Percentiles rank a stretch among this genome's conserved stretches.
These are phyloP conservation scores for Amphiura filiformis DNA, from an alignment of 35 echinoderm and acorn worm genomes.

Conservation along the genomic window DNA sequence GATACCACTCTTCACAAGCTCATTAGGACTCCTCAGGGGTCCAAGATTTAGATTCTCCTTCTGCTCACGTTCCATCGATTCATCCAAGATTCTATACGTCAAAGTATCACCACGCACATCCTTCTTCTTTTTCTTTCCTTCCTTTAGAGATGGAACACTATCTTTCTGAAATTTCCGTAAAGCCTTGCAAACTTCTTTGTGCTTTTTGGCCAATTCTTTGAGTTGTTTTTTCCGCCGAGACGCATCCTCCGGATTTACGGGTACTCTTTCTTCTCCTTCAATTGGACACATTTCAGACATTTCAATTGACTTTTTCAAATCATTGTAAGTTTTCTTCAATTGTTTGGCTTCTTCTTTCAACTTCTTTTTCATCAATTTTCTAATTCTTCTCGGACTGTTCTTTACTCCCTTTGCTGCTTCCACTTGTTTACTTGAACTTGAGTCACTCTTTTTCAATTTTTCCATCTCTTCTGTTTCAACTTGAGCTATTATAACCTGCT, in stretches of 20 bases:
- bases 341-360: constrained; percentile 8
- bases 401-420: not conserved
- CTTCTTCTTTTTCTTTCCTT: constrained; percentile 42
- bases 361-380: not conserved
- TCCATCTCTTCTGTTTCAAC: not conserved
- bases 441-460: not conserved
- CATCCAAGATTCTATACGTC: constrained; percentile 15
- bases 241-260: not conserved
- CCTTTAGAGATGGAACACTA: not conserved
- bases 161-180: not conserved
- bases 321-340: constrained; percentile 8
- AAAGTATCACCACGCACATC: constrained; percentile 7
- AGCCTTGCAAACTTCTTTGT: not conserved
- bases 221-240: not conserved
- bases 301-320: constrained; percentile 1
- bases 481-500: constrained; percentile 8
- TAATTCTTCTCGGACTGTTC: not conserved
- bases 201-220: not conserved
- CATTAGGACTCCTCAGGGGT: not conserved
- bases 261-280: not conserved
- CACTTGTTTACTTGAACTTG: not conserved
- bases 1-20: not conserved
- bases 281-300: not conserved
- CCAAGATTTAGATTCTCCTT: not conserved
- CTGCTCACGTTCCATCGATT: constrained; percentile 8